Percentiles rank a stretch among this genome's conserved stretches.
phyloP scores from a whole-genome alignment of 2,797 vertebrate species.

The Poecilia velifera region DNA sequence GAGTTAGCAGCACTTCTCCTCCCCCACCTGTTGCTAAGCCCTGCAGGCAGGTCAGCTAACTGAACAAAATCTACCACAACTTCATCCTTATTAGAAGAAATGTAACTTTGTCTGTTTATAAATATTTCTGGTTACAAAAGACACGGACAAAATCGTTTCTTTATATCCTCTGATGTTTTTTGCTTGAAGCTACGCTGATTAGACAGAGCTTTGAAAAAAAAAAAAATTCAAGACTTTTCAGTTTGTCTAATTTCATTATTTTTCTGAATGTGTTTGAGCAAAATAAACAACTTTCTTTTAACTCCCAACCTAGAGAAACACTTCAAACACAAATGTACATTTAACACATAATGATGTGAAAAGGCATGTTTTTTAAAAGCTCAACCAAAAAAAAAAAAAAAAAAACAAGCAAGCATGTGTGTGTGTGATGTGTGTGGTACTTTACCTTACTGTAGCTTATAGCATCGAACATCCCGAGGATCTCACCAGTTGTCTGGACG shows the following conservation, averaged over 20 bases:
- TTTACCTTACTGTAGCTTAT: conserved; percentile 81
- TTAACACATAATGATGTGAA: background rate
- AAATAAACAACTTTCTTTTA: background rate
- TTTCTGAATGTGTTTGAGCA: background rate
- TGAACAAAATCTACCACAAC: background rate
- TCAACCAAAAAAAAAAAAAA: background rate
- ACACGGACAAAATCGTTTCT: background rate
- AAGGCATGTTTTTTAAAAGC: background rate
- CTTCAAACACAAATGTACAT: too few relatives aligned
- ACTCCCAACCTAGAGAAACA: background rate
- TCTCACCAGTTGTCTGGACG: conserved; percentile 53
- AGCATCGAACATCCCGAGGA: conserved; percentile 65
- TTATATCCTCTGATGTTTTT: background rate
- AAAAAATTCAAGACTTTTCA: background rate
- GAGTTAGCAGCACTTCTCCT: background rate
- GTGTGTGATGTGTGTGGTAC: background rate
- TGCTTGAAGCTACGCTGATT: too few relatives aligned
- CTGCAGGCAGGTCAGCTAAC: background rate
- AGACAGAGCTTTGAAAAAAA: too few relatives aligned
- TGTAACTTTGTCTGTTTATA: background rate
- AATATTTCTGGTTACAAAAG: background rate
- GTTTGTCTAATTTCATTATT: background rate
- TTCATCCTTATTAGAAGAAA: background rate
- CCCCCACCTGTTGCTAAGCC: background rate
- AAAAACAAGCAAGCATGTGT: background rate